These are phyloP conservation scores for Eumaeus atala DNA, from an alignment of 1,140 invertebrate species.

Conservation along the genomic window DNA sequence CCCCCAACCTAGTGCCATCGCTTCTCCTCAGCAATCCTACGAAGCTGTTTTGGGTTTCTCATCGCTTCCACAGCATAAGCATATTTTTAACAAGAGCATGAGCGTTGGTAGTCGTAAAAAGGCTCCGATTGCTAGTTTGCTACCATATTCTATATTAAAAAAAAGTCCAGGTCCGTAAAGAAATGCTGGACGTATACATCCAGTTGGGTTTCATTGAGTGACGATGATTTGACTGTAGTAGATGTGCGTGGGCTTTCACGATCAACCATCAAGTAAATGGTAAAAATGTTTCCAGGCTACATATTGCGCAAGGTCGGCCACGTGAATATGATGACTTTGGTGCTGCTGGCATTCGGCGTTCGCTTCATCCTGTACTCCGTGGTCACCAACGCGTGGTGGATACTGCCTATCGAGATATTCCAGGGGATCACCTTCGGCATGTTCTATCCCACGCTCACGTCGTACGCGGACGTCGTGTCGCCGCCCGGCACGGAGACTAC, in stretches of 20 bases:
- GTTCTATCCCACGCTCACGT: slow-evolving; percentile 91
- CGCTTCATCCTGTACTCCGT: slow-evolving; percentile 90
- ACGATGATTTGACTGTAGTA: too few species aligned
- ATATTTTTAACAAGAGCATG: slow-evolving; percentile 8
- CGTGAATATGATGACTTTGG: slow-evolving; percentile 85
- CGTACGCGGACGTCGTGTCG: slow-evolving; percentile 89
- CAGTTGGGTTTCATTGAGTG: too few species aligned
- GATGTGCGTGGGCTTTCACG: too few species aligned
- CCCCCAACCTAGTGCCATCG: too few species aligned
- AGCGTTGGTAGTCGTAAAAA: background rate
- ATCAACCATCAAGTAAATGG: too few species aligned
- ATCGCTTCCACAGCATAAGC: too few species aligned
- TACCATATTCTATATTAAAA: too few species aligned
- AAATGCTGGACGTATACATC: too few species aligned
- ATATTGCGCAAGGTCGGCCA: slow-evolving; percentile 90
- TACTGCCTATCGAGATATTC: slow-evolving; percentile 88
- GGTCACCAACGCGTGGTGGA: slow-evolving; percentile 85
- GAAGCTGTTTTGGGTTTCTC: too few species aligned
- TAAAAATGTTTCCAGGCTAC: slow-evolving; percentile 71
- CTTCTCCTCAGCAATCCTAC: too few species aligned
- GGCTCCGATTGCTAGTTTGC: background rate
- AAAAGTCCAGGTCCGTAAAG: too few species aligned
- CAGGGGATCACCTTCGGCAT: slow-evolving; percentile 92
- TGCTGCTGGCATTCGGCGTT: slow-evolving; percentile 83
- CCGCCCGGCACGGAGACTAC: slow-evolving; percentile 91